A percentile compares a stretch with the other conserved stretches of the same genome.
Evolutionary conservation across 1,140 invertebrate genomes (phyloP).

Genomic region (Cyphomyrmex costatus): DNA sequence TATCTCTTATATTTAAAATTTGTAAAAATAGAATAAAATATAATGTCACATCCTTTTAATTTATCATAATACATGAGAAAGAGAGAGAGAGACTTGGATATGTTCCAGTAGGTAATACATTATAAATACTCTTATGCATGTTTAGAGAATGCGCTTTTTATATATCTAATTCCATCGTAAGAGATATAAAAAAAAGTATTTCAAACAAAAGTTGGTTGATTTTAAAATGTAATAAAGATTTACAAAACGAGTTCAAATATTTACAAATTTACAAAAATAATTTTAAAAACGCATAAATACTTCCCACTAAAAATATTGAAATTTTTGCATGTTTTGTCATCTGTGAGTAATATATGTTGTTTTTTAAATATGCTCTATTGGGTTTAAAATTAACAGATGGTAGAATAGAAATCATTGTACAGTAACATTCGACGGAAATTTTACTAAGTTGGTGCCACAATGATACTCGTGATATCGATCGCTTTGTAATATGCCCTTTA

Average conservation of each 20-base stretch:
- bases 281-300: neutral
- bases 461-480: slow-evolving; percentile 61
- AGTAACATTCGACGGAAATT: neutral
- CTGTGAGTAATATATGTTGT: neutral
- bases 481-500: slow-evolving; percentile 58
- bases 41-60: neutral
- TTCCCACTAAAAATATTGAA: neutral
- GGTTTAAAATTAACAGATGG: neutral
- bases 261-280: neutral
- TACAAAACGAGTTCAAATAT: neutral
- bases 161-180: neutral
- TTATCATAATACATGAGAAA: neutral
- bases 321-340: neutral
- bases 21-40: neutral
- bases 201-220: neutral
- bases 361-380: neutral
- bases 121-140: neutral
- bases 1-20: neutral
- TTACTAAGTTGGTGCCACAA: slow-evolving; percentile 1
- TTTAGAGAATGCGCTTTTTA: neutral
- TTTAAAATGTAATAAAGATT: neutral
- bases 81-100: neutral
- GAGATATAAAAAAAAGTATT: neutral
- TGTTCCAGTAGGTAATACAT: neutral
- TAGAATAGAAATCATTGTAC: neutral